Evolutionary conservation across 2,113 vertebrate species (phyloP).

Genomic region (Poeciliopsis occidentalis): DNA sequence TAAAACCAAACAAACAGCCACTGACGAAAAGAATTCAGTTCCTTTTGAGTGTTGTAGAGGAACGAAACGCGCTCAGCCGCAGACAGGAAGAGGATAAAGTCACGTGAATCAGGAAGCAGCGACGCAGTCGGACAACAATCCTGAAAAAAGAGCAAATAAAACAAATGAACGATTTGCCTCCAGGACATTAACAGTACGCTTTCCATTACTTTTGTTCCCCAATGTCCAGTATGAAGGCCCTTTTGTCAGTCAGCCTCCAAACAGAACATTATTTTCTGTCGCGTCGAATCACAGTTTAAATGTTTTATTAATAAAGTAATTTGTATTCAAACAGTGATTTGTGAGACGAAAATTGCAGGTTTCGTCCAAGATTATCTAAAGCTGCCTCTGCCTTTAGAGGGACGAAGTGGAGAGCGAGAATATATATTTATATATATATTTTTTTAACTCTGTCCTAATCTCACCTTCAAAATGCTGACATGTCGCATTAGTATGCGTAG

Average conservation of each 20-base stretch:
- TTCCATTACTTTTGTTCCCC: slow-evolving; percentile 16
- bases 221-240: not conserved
- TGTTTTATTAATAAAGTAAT: too few relatives aligned
- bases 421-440: too few relatives aligned
- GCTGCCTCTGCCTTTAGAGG: slow-evolving; percentile 29
- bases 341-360: too few relatives aligned
- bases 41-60: slow-evolving; percentile 75
- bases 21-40: slow-evolving; percentile 73
- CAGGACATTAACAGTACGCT: slow-evolving; percentile 27
- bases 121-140: slow-evolving; percentile 74
- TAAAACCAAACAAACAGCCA: slow-evolving; percentile 66
- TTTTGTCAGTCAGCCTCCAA: slow-evolving; percentile 2
- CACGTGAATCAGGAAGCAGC: slow-evolving; percentile 79
- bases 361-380: slow-evolving; percentile 4
- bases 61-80: slow-evolving; percentile 82
- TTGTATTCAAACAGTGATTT: too few relatives aligned
- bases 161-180: slow-evolving; percentile 68
- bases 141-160: slow-evolving; percentile 79
- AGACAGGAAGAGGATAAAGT: slow-evolving; percentile 76
- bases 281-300: too few relatives aligned
- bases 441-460: slow-evolving; percentile 58
- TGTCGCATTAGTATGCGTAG: slow-evolving; percentile 79
- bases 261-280: not conserved
- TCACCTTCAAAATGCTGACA: slow-evolving; percentile 78
- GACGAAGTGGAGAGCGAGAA: too few relatives aligned